These are phyloP conservation scores for Chorisops tibialis DNA, from an alignment of 2,888 invertebrate genomes.

Conservation along the genomic window DNA sequence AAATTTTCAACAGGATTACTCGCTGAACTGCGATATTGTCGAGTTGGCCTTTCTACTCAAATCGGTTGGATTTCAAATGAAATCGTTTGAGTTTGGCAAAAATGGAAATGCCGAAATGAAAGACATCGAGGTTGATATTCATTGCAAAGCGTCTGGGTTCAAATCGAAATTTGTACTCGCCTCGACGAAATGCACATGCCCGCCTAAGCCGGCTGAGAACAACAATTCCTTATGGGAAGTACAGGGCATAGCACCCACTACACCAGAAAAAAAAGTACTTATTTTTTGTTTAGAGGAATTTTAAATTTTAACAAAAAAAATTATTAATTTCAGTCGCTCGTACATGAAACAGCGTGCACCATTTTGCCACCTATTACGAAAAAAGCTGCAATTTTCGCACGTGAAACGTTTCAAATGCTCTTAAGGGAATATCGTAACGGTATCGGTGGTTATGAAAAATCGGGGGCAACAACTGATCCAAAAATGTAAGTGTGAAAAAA, in stretches of 20 bases:
- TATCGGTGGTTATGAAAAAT: conserved; percentile 5
- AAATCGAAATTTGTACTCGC: conserved; percentile 25
- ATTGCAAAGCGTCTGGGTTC: conserved; percentile 29
- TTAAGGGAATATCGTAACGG: conserved; percentile 28
- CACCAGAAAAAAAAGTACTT: conserved; percentile 24
- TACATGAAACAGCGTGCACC: conserved; percentile 30
- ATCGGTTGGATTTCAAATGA: conserved; percentile 31
- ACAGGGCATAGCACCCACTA: conserved; percentile 29
- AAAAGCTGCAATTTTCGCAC: conserved; percentile 26
- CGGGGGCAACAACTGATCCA: neutral
- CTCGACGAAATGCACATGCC: conserved; percentile 31
- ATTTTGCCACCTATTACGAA: conserved; percentile 29
- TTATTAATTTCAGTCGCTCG: neutral
- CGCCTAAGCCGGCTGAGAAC: conserved; percentile 25
- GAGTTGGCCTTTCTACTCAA: conserved; percentile 32
- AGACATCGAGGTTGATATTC: conserved; percentile 30
- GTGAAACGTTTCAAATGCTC: conserved; percentile 27
- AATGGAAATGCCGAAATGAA: neutral
- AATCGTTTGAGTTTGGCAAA: conserved; percentile 29
- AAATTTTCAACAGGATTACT: too few species aligned
- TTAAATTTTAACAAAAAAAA: neutral
- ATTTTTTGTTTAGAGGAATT: neutral
- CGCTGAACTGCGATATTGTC: conserved; percentile 29
- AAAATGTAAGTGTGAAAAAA: neutral
- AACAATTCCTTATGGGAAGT: conserved; percentile 35